These are phyloP conservation scores for Chromobotia macracanthus DNA, from an alignment of 2,797 vertebrate genomes.

Conservation along the genomic window DNA sequence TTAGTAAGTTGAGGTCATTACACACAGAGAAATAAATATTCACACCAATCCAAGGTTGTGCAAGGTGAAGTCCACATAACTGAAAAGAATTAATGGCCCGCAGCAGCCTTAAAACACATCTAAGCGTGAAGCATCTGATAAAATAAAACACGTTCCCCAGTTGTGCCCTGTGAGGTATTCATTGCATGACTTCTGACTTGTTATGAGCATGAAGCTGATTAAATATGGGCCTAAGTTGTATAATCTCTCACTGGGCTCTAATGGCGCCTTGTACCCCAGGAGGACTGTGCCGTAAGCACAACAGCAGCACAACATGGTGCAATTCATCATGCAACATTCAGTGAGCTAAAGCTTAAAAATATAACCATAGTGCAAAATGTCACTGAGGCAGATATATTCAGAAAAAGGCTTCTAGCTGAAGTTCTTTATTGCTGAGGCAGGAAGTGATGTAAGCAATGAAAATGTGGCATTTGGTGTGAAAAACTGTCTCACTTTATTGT, in stretches of 20 bases:
- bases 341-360: background rate
- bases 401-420: background rate
- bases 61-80: constrained; percentile 49
- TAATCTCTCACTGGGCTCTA: constrained; percentile 60
- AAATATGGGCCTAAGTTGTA: constrained; percentile 53
- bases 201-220: constrained; percentile 53
- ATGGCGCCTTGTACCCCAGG: background rate
- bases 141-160: constrained; percentile 31
- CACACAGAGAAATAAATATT: background rate
- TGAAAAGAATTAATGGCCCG: constrained; percentile 61
- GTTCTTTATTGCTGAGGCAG: background rate
- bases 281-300: constrained; percentile 57
- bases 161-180: background rate
- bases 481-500: background rate
- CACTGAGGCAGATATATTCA: background rate
- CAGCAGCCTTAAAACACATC: constrained; percentile 27
- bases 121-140: constrained; percentile 9
- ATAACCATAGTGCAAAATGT: background rate
- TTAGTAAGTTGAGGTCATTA: constrained; percentile 46
- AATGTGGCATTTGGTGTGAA: background rate
- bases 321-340: constrained; percentile 57
- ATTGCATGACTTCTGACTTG: constrained; percentile 33
- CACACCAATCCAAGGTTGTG: constrained; percentile 25
- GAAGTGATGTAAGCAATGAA: background rate
- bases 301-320: constrained; percentile 55